Conservation (phyloP, 2,888 invertebrate species). For the Tigriopus californicus region DNA sequence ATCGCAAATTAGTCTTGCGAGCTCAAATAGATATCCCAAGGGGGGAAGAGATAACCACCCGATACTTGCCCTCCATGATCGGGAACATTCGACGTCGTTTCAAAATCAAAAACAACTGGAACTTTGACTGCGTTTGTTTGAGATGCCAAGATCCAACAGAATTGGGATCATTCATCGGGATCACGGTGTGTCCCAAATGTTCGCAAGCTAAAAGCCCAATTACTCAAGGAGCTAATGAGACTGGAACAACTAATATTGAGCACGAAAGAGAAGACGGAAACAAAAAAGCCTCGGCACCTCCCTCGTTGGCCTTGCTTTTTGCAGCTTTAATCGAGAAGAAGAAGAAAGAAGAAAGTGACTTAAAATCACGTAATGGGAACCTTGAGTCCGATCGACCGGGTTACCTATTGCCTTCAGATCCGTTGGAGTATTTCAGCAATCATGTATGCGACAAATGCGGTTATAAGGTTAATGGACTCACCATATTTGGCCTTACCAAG, state of each 20-base stretch:
- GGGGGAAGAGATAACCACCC: constrained; percentile 7
- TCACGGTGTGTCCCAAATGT: too few relatives aligned
- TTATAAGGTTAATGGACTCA: constrained; percentile 15
- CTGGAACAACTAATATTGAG: too few relatives aligned
- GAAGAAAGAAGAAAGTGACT: neutral
- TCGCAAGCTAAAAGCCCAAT: too few relatives aligned
- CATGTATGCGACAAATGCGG: constrained; percentile 18
- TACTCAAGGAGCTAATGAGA: too few relatives aligned
- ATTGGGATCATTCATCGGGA: constrained; percentile 37
- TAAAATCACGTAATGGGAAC: neutral
- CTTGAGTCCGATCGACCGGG: neutral
- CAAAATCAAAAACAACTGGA: constrained; percentile 8
- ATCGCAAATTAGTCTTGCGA: neutral
- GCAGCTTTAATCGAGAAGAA: neutral
- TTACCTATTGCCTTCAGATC: neutral
- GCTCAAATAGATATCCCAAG: neutral
- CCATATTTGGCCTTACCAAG: neutral
- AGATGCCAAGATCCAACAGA: constrained; percentile 63
- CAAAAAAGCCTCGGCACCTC: too few relatives aligned
- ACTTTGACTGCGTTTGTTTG: constrained; percentile 45
- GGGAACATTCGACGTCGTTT: neutral
- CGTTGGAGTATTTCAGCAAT: constrained; percentile 16
- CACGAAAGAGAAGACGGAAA: too few relatives aligned
- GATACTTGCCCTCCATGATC: neutral
- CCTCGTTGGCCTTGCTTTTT: neutral